Percentiles rank a stretch among this genome's conserved stretches.
Conservation (phyloP, 30 jellyfish, hydroid and myxozoan species). For the Cassiopea andromeda region DNA sequence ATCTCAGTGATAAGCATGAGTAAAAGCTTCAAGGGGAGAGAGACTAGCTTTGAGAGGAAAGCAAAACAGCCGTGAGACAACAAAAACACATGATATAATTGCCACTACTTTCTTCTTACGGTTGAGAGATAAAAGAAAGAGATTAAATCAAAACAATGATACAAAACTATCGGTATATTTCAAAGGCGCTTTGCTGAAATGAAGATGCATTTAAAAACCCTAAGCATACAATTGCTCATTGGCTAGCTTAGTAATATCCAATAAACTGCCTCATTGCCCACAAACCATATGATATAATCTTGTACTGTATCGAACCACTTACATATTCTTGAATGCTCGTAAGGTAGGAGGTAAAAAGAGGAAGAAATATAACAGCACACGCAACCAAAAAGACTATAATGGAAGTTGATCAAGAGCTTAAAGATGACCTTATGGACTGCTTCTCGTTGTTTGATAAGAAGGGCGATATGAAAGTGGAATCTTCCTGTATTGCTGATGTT, state of each 20-base stretch:
- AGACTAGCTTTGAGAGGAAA: background rate
- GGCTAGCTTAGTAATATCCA: background rate
- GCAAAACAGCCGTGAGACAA: background rate
- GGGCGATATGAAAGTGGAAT: constrained; percentile 83
- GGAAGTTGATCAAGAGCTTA: constrained; percentile 25
- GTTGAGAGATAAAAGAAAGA: background rate
- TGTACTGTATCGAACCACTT: background rate
- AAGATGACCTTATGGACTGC: constrained; percentile 40
- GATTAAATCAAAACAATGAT: background rate
- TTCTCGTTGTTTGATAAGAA: constrained; percentile 66
- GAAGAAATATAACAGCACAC: too few relatives aligned
- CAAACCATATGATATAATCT: background rate
- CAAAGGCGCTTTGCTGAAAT: background rate
- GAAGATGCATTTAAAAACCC: background rate
- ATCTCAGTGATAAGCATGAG: too few relatives aligned
- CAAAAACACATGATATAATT: background rate
- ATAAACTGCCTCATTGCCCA: background rate
- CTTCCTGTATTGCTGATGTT: constrained; percentile 62
- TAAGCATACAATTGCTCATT: background rate
- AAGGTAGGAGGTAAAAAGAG: too few relatives aligned
- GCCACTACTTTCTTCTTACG: background rate
- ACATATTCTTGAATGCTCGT: background rate
- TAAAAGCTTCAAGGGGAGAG: too few relatives aligned
- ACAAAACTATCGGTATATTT: background rate
- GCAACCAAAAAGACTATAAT: background rate